Evolutionary conservation across 2,888 invertebrate genomes (phyloP).

Genomic region (Aporophyla lueneburgensis): DNA sequence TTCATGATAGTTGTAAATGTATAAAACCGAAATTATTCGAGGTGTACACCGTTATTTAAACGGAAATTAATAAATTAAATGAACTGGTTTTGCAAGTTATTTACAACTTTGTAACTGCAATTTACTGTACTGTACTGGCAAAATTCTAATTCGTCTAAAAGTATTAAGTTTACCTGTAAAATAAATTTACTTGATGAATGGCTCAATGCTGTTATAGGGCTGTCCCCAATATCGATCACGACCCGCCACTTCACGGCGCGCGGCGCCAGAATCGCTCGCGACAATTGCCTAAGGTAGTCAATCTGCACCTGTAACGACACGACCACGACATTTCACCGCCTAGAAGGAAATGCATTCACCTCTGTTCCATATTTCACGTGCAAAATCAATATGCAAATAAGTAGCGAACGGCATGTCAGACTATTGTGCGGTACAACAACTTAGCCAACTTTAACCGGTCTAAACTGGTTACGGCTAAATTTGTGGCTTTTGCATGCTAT

Average conservation of each 20-base stretch:
- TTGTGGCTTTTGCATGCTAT: conserved; percentile 87
- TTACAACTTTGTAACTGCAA: neutral
- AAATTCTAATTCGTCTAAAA: conserved; percentile 9
- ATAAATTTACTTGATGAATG: conserved; percentile 38
- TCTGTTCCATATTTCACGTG: conserved; percentile 69
- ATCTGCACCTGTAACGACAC: conserved; percentile 56
- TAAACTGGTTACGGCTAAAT: conserved; percentile 77
- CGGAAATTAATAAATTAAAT: conserved; percentile 10
- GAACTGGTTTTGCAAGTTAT: conserved; percentile 22
- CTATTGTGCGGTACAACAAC: conserved; percentile 78
- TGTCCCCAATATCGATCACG: conserved; percentile 48
- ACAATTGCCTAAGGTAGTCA: conserved; percentile 60
- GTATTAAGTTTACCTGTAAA: neutral
- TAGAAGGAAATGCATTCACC: conserved; percentile 66
- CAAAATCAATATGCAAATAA: conserved; percentile 84
- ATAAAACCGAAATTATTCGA: conserved; percentile 43
- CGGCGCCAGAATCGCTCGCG: conserved; percentile 46
- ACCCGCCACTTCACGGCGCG: conserved; percentile 39
- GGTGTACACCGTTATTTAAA: conserved; percentile 12
- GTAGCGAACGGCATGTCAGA: conserved; percentile 76
- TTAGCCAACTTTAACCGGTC: conserved; percentile 82
- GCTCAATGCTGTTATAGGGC: conserved; percentile 34
- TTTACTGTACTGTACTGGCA: neutral
- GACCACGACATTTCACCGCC: conserved; percentile 57
- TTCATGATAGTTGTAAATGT: conserved; percentile 49